Evolutionary conservation across 2,888 invertebrate species (phyloP), one percentile per base, ranked within the genome.

Genomic region (Deilephila elpenor): DNA sequence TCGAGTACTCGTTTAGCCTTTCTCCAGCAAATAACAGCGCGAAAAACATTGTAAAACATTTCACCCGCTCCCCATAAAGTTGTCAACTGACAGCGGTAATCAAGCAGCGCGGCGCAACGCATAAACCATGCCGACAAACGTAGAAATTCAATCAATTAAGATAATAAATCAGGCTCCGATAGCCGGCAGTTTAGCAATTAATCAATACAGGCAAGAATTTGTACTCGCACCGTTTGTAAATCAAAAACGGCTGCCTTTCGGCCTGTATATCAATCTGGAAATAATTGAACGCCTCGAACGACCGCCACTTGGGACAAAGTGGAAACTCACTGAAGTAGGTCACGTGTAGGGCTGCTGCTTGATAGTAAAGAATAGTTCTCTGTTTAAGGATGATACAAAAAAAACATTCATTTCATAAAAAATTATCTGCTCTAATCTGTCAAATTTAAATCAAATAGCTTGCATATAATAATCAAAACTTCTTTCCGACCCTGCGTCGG

Each of bases 251-350:
- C 44, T 64, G n/a, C 64, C 64, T 64, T 64, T 64, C 37, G 64
- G 64, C 14, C 37, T 37, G 64, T 64, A 64, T 44, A 64, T 64
- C 64, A 64, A 64, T 64, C 64, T 64, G 44, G 20, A 20, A 44
- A 64, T 64, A 64, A 64, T 64, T 64, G 64, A 64, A 64, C 64
- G 44, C 64, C 44, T 64, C 44, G 64, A 44, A 64, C 64, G 64
- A 20, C 34, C 20, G n/a, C 20, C 20, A 20, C 20, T 64, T 44
- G 64, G 64, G 64, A 64, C 64, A 64, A 44, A 64, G 64, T 64
- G 64, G 64, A 64, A 64, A 64, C 44, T 20, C 44, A 64, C 64
- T 64, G 44, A 44, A 64, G 20, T 44, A 20, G 64, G 64, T 64
- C 64, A 64, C 11, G 4, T 5, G 7, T 44, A 64, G 64, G 64